phyloP scores from a whole-genome alignment of 2,113 vertebrate species.

The Ailuropoda melanoleuca region DNA sequence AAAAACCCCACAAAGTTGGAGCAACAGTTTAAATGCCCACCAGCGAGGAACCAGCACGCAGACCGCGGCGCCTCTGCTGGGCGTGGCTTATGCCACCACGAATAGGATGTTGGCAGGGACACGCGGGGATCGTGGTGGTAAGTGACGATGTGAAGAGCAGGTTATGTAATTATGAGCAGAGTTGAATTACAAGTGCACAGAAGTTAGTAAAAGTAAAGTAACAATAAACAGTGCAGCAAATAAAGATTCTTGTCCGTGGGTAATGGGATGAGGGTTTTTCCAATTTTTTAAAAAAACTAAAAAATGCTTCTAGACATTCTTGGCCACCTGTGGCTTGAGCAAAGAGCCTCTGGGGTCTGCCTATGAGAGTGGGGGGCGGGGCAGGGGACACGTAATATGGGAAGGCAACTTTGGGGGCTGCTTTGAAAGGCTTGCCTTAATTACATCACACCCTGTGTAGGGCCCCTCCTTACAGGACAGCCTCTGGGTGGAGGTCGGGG shows the following conservation, averaged over 20 bases:
- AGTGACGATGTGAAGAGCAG: not conserved
- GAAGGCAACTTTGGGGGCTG: not conserved
- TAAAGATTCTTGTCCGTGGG: not conserved
- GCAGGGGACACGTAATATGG: fast-evolving
- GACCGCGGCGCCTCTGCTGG: not conserved
- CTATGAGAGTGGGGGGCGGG: fast-evolving
- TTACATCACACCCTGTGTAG: not conserved
- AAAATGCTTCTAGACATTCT: not conserved
- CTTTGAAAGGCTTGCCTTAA: not conserved
- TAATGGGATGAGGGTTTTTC: not conserved
- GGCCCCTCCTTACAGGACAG: not conserved
- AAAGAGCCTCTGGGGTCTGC: fast-evolving
- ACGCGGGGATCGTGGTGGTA: not conserved
- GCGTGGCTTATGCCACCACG: fast-evolving
- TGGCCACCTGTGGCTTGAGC: fast-evolving
- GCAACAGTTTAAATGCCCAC: fast-evolving
- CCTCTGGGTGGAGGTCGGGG: fast-evolving
- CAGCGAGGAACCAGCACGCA: not conserved
- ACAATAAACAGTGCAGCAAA: not conserved
- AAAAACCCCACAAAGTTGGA: not conserved
- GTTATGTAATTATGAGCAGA: not conserved
- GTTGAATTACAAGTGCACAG: too few relatives aligned
- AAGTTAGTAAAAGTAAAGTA: not conserved
- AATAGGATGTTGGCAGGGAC: not conserved
- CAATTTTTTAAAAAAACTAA: not conserved